Conservation (phyloP, 2,888 invertebrate species). For the Eupelmus urozonus region DNA sequence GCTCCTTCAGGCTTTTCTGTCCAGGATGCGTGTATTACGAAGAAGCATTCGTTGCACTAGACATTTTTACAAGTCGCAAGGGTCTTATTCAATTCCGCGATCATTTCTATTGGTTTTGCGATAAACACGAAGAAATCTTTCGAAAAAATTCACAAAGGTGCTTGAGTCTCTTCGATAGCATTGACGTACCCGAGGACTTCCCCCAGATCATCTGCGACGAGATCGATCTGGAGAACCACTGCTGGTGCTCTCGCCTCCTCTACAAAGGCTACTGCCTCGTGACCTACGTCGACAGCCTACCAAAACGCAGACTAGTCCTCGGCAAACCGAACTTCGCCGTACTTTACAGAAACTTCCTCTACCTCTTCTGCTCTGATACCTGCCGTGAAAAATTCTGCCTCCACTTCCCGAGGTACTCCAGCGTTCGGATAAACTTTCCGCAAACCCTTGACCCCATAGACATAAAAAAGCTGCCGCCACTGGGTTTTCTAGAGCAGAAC, state of each 20-base stretch:
- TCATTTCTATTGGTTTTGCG: conserved; percentile 82
- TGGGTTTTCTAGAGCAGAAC: conserved; percentile 83
- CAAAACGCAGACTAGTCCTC: conserved; percentile 76
- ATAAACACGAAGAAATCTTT: conserved; percentile 79
- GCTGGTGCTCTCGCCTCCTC: conserved; percentile 76
- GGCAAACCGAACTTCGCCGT: conserved; percentile 79
- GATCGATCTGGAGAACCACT: conserved; percentile 73
- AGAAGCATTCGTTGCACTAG: conserved; percentile 67
- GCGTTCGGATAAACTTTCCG: conserved; percentile 76
- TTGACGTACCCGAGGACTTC: conserved; percentile 77
- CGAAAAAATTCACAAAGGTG: conserved; percentile 76
- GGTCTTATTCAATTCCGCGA: conserved; percentile 80
- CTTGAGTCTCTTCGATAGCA: conserved; percentile 73
- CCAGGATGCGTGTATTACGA: conserved; percentile 80
- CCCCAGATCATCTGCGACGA: conserved; percentile 74
- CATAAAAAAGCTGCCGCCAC: conserved; percentile 79
- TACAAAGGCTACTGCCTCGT: conserved; percentile 82
- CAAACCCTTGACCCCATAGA: conserved; percentile 76
- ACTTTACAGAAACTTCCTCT: conserved; percentile 78
- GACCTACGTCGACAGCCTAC: conserved; percentile 80
- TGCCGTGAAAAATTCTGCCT: conserved; percentile 80
- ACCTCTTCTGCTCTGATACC: conserved; percentile 79
- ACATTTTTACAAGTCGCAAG: conserved; percentile 66
- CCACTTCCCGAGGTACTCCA: conserved; percentile 79
- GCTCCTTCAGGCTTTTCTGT: conserved; percentile 80